Percentiles rank a stretch among this genome's conserved stretches.
These are phyloP conservation scores for Actinia equina DNA, from an alignment of 64 coral and sea anemone genomes.

Conservation along the genomic window DNA sequence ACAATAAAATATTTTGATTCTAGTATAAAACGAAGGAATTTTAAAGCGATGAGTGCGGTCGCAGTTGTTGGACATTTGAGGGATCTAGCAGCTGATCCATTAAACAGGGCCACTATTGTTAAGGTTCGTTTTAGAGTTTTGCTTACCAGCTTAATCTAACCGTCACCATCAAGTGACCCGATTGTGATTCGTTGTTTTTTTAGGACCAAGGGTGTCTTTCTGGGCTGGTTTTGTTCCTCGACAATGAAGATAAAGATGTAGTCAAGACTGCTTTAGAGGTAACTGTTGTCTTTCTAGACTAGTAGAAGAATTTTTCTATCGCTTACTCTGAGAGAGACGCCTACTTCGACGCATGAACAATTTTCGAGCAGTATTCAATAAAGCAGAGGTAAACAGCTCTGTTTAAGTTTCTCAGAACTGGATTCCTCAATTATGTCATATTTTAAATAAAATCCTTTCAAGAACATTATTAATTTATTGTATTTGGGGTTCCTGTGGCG, in stretches of 20 bases:
- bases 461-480: too few species aligned
- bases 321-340: too few species aligned
- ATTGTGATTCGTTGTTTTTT: neutral
- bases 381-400: too few species aligned
- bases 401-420: too few species aligned
- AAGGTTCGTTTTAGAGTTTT: constrained; percentile 50
- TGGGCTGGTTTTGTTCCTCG: constrained; percentile 93
- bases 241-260: constrained; percentile 77
- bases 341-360: too few species aligned
- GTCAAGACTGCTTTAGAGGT: constrained; percentile 83
- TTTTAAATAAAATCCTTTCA: too few species aligned
- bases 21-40: neutral
- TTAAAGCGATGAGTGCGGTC: constrained; percentile 63
- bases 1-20: neutral
- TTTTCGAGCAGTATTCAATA: too few species aligned
- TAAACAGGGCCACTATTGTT: constrained; percentile 94
- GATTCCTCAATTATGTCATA: too few species aligned
- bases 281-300: neutral
- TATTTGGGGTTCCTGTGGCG: too few species aligned
- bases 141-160: neutral
- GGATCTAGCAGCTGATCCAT: constrained; percentile 79
- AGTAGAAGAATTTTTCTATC: too few species aligned
- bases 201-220: constrained; percentile 98
- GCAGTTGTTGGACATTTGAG: constrained; percentile 84
- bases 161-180: neutral